Conservation (phyloP, 2,888 invertebrate genomes). For the Lasiommata megera region DNA sequence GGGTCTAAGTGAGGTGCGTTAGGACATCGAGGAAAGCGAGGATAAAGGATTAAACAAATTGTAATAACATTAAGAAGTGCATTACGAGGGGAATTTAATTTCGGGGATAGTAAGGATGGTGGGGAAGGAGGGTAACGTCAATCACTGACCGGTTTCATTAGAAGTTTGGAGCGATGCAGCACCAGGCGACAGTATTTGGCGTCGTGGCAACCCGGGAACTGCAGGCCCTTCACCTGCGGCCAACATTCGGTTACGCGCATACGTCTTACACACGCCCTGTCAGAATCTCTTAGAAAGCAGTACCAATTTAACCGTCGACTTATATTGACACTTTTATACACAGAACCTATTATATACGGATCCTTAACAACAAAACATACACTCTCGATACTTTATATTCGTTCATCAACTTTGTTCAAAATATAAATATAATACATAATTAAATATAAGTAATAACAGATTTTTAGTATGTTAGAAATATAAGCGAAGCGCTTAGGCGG, state of each 20-base stretch:
- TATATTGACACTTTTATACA: not conserved
- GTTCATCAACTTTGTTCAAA: not conserved
- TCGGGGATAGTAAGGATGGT: slow-evolving; percentile 9
- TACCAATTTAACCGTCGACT: slow-evolving; percentile 6
- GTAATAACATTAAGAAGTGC: not conserved
- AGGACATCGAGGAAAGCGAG: not conserved
- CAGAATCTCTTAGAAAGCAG: slow-evolving; percentile 8
- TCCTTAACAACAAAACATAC: not conserved
- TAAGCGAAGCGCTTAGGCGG: slow-evolving; percentile 67
- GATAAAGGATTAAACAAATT: not conserved
- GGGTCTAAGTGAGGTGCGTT: slow-evolving; percentile 2
- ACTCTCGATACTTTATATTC: too few relatives aligned
- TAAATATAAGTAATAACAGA: not conserved
- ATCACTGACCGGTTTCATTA: slow-evolving; percentile 96
- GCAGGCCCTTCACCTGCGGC: slow-evolving; percentile 96
- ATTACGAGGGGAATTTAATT: not conserved
- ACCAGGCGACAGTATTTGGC: slow-evolving; percentile 97
- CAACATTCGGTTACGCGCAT: slow-evolving; percentile 52
- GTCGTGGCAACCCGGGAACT: slow-evolving; percentile 97
- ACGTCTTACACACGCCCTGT: slow-evolving; percentile 24
- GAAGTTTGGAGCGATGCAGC: slow-evolving; percentile 97
- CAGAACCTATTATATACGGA: not conserved
- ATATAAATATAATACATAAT: slow-evolving; percentile 1
- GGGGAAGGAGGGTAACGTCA: slow-evolving; percentile 43
- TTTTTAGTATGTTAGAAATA: slow-evolving; percentile 29